Percentiles rank a stretch among this genome's conserved stretches.
Evolutionary conservation across 2,113 vertebrate species (phyloP).

Genomic region (Epinephelus moara): DNA sequence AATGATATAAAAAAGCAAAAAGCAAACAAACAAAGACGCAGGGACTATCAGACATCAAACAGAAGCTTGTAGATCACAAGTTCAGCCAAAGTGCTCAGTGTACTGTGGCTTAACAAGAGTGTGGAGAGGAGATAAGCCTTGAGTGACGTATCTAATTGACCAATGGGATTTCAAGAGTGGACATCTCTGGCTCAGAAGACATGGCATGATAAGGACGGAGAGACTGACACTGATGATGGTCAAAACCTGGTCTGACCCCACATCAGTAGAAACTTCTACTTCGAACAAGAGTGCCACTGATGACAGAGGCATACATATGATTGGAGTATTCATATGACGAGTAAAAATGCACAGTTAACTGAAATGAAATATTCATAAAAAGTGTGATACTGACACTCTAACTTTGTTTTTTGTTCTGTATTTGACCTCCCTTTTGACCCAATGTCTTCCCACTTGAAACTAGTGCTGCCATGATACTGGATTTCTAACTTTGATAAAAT

Average conservation of each 20-base stretch:
- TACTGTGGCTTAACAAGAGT: conserved; percentile 19
- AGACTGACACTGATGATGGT: background rate
- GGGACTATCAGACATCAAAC: background rate
- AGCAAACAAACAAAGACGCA: background rate
- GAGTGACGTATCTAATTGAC: conserved; percentile 6
- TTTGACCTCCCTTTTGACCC: no score
- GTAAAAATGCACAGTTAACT: no score
- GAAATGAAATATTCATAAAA: no score
- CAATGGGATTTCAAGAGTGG: background rate
- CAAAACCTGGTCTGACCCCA: background rate
- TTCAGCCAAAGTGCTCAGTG: conserved; percentile 16
- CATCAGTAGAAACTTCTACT: background rate
- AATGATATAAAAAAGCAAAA: background rate
- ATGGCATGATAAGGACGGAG: background rate
- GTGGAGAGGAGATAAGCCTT: background rate
- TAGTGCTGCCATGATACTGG: no score
- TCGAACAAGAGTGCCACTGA: background rate
- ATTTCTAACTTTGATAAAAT: no score
- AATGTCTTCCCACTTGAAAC: no score
- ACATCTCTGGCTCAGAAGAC: background rate
- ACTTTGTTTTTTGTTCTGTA: no score
- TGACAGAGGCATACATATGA: background rate
- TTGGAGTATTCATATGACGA: no score
- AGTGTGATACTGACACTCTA: no score
- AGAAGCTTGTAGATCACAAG: conserved; percentile 6